These are phyloP conservation scores for Lophura nycthemera DNA, from an alignment of 2,113 vertebrate genomes.

Conservation along the genomic window DNA sequence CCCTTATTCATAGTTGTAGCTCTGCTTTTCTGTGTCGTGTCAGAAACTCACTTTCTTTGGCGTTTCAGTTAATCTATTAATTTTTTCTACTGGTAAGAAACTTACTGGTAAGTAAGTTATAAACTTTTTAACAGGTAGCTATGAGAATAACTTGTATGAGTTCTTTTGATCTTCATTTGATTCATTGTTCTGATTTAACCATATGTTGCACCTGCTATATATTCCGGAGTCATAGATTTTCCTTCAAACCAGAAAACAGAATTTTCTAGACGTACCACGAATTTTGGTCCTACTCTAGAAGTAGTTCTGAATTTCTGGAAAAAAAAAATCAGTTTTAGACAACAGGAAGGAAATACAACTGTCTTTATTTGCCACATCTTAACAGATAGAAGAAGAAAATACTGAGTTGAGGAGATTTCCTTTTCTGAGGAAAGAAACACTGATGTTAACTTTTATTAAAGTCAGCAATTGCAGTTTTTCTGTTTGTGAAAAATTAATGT, in stretches of 20 bases:
- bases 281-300: background rate
- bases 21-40: background rate
- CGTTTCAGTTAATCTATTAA: background rate
- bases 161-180: background rate
- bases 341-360: background rate
- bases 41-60: background rate
- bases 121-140: background rate
- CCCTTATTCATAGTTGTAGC: background rate
- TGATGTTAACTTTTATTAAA: background rate
- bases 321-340: background rate
- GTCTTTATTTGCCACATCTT: background rate
- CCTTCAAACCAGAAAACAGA: background rate
- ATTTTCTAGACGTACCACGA: background rate
- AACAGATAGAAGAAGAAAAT: background rate
- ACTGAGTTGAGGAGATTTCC: background rate
- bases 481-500: background rate
- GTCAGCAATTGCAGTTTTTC: background rate
- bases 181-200: background rate
- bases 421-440: background rate
- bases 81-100: background rate
- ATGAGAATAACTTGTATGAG: background rate
- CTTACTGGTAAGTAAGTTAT: background rate
- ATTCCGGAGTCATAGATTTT: background rate
- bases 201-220: background rate
- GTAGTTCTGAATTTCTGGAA: background rate